phyloP scores from a whole-genome alignment of 2,113 vertebrate species.

The Apteryx mantelli region DNA sequence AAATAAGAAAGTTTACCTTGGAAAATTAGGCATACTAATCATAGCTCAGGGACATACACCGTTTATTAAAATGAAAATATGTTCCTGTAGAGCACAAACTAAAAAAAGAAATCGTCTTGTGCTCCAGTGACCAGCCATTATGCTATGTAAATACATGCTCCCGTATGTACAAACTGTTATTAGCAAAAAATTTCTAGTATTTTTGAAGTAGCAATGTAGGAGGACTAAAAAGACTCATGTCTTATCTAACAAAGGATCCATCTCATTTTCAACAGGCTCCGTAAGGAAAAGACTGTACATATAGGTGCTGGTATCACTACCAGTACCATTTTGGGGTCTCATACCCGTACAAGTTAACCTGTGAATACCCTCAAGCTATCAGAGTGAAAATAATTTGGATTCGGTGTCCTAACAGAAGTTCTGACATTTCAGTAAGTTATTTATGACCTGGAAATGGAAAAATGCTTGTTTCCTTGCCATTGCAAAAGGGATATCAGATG shows the following conservation, averaged over 20 bases:
- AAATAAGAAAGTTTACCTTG: not conserved
- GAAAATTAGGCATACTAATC: not conserved
- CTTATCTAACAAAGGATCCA: not conserved
- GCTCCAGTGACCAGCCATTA: not conserved
- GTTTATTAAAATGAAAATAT: slow-evolving; percentile 37
- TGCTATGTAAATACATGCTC: not conserved
- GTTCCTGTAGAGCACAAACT: not conserved
- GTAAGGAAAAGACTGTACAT: not conserved
- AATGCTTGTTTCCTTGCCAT: not conserved
- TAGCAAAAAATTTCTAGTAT: not conserved
- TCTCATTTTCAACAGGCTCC: not conserved
- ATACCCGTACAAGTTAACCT: not conserved
- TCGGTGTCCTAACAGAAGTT: not conserved
- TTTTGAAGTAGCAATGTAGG: not conserved
- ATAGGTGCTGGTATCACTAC: rapidly evolving
- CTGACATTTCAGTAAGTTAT: not conserved
- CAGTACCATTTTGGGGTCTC: not conserved
- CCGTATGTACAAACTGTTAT: not conserved
- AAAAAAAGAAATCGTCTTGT: not conserved
- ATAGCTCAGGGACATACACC: not conserved
- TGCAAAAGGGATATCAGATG: not conserved
- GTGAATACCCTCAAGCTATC: not conserved
- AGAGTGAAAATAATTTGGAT: not conserved
- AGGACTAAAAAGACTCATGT: not conserved
- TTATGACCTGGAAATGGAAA: not conserved